phyloP scores from a whole-genome alignment of 2,888 invertebrate species.

The Drosophila mulleri region DNA sequence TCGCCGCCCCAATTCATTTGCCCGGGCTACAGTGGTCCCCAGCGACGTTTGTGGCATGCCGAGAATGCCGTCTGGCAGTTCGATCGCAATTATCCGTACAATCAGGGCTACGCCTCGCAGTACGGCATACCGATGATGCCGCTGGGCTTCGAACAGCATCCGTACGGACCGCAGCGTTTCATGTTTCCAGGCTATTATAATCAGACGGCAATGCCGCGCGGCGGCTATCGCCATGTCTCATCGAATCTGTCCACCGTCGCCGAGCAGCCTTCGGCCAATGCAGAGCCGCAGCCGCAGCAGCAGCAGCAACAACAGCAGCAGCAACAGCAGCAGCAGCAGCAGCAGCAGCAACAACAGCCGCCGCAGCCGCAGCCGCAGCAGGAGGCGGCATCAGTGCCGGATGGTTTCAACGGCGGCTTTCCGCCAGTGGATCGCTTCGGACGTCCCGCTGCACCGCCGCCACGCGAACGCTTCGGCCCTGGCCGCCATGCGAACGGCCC shows the following conservation, averaged over 20 bases:
- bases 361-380: constrained; percentile 25
- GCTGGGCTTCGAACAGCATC: constrained; percentile 61
- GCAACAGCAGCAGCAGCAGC: constrained; percentile 27
- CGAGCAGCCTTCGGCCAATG: constrained; percentile 21
- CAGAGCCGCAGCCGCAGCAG: constrained; percentile 31
- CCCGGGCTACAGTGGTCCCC: constrained; percentile 60
- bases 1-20: constrained; percentile 55
- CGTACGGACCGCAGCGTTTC: constrained; percentile 60
- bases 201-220: constrained; percentile 41
- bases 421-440: constrained; percentile 38
- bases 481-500: constrained; percentile 32
- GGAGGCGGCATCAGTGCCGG: constrained; percentile 12
- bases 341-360: constrained; percentile 34
- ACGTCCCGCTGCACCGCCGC: constrained; percentile 27
- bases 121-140: constrained; percentile 71
- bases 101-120: constrained; percentile 60
- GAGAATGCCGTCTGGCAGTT: constrained; percentile 75
- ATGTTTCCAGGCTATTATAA: constrained; percentile 64
- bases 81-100: constrained; percentile 74
- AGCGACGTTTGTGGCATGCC: constrained; percentile 69
- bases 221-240: constrained; percentile 40
- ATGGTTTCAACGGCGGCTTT: constrained; percentile 16
- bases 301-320: constrained; percentile 24
- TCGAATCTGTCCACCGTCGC: constrained; percentile 27
- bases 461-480: constrained; percentile 39